These are phyloP conservation scores for Blennius ocellaris DNA, from an alignment of 2,113 vertebrate genomes.

Conservation along the genomic window DNA sequence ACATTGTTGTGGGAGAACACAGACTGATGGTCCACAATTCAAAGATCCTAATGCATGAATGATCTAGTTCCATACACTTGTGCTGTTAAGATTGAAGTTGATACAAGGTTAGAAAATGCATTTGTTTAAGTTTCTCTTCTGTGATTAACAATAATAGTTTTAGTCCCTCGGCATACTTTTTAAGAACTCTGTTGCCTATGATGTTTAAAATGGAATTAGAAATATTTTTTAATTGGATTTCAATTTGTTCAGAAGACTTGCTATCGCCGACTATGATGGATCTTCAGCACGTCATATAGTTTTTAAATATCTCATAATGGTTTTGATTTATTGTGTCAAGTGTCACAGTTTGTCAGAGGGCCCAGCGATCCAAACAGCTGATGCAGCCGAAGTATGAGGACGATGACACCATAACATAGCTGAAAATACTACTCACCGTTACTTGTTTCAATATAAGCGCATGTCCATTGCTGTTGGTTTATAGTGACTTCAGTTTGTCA, in stretches of 20 bases:
- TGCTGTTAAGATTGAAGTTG: too few species aligned
- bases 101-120: too few species aligned
- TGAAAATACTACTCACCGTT: conserved; percentile 55
- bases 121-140: too few species aligned
- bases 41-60: too few species aligned
- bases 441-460: conserved; percentile 33
- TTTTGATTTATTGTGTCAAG: conserved; percentile 43
- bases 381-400: conserved; percentile 31
- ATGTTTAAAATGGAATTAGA: too few species aligned
- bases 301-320: conserved; percentile 3
- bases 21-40: too few species aligned
- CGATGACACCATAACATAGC: conserved; percentile 51
- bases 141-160: too few species aligned
- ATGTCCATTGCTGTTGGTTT: conserved; percentile 26
- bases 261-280: not conserved
- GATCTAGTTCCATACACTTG: too few species aligned
- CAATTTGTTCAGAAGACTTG: not conserved
- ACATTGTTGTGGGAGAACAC: too few species aligned
- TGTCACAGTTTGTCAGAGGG: conserved; percentile 59
- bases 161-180: too few species aligned
- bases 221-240: too few species aligned
- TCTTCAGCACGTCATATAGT: not conserved
- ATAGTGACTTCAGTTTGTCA: conserved; percentile 26
- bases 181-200: too few species aligned
- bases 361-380: conserved; percentile 64